Conservation (phyloP, 2,888 invertebrate genomes). For the Julus scandinavius region DNA sequence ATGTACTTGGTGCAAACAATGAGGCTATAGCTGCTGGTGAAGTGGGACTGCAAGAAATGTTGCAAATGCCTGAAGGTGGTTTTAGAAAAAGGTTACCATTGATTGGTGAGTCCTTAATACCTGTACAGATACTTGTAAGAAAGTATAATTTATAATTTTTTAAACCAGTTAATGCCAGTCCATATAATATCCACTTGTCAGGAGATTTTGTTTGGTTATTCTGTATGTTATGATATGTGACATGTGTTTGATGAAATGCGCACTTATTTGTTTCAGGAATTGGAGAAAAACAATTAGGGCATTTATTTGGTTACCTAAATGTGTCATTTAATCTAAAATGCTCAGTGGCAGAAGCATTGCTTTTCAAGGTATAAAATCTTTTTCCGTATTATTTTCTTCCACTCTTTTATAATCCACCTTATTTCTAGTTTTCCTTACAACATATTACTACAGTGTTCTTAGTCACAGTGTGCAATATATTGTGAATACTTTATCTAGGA, state of each 20-base stretch:
- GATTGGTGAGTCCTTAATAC: not conserved
- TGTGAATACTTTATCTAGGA: conserved; percentile 12
- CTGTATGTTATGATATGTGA: not conserved
- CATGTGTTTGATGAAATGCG: not conserved
- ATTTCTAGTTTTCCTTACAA: too few species aligned
- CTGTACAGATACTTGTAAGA: too few species aligned
- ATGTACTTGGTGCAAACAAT: not conserved
- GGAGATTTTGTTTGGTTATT: too few species aligned
- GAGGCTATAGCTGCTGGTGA: not conserved
- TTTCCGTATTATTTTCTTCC: too few species aligned
- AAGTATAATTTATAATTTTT: too few species aligned
- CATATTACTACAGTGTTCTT: too few species aligned
- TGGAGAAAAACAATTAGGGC: not conserved
- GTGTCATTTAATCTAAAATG: too few species aligned
- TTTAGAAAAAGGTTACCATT: not conserved
- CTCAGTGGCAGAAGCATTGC: not conserved
- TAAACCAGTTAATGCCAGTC: too few species aligned
- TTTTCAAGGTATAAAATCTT: not conserved
- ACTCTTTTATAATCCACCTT: too few species aligned
- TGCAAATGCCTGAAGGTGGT: not conserved
- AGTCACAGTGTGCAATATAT: too few species aligned
- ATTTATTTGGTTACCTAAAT: not conserved
- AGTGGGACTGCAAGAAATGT: not conserved
- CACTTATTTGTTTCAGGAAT: not conserved
- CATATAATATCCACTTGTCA: too few species aligned